phyloP scores from a whole-genome alignment of 2,797 vertebrate genomes.

The Periparus ater region DNA sequence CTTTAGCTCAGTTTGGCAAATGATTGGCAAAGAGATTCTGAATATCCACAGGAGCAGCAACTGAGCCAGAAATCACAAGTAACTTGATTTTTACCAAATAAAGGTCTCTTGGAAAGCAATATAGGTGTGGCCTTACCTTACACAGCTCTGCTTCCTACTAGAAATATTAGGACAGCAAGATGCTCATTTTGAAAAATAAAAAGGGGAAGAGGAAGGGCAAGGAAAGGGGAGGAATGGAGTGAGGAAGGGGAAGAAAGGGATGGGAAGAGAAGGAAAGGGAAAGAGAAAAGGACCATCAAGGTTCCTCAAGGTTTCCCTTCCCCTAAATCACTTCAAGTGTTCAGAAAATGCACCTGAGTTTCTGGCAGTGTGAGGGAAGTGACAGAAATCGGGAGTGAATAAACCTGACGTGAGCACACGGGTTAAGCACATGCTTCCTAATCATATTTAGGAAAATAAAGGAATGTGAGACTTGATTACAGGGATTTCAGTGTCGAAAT shows the following conservation, averaged over 20 bases:
- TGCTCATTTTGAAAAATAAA: background rate
- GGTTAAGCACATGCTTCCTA: background rate
- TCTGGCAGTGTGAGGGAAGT: background rate
- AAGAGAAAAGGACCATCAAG: background rate
- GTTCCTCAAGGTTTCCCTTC: background rate
- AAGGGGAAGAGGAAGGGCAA: accelerated
- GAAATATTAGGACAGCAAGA: background rate
- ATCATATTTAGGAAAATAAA: background rate
- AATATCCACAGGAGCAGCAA: background rate
- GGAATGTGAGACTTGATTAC: background rate
- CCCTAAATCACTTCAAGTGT: background rate
- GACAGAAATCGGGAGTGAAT: background rate
- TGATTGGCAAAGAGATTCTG: background rate
- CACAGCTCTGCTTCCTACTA: background rate
- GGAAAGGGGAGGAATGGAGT: background rate
- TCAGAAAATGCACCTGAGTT: background rate
- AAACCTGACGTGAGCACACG: background rate
- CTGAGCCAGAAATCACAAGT: background rate
- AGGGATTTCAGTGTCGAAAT: background rate
- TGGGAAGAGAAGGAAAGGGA: background rate
- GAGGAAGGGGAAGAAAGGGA: no score
- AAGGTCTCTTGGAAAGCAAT: background rate
- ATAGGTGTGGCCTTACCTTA: background rate
- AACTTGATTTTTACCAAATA: background rate
- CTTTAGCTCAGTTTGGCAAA: background rate